Base-by-base conservation (phyloP, 2,797 vertebrate species). In the Gambelia wislizenii region DNA sequence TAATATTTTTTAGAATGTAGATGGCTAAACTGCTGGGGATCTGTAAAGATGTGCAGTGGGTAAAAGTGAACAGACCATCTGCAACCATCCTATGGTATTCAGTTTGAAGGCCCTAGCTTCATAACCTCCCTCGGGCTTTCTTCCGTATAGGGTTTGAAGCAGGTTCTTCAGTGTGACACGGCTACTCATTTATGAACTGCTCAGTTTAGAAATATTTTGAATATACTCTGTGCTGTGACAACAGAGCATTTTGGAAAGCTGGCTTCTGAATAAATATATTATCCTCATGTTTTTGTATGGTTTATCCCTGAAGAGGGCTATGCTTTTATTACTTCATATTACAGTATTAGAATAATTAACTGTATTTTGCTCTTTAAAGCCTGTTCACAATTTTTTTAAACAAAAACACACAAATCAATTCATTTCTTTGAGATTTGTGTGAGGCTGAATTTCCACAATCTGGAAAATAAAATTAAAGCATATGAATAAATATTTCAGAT, bases 281-380 rank as follows among this genome's bases (percentile, higher is more conserved):
- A 39, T 79, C 14, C 67, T 44, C 36, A 75, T 25, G 1, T 70
- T 52, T 69, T 30, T 74, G 44, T 49, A 13, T 54, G 22, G 61
- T 10, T 39, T 54, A 49, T 80, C 36, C 64, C 9, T 70, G 16
- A 8, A n/a, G 52, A 80, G 30, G 13, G 14, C 6, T 5, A 33
- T 80, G 25, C n/a, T 79, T 87, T 69, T 78, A 13, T 30, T 54
- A 79, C 9, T n/a, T 79, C 7, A 69, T 70, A 80, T 33, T n/a
- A 87, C 14, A 59, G 4, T 54, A 44, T 56, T 64, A 61, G 27
- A 85, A 44, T 84, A 61, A 27, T 74, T 49, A 22, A 74, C 13
- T n/a, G 20, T 80, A 67, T 79, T 69, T 87, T 10, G 36, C 54
- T 69, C 27, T 47, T 70, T 52, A 80, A 87, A 87, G n/a, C n/a